Base-by-base conservation (phyloP, 2,797 vertebrate genomes). In the Macrochelys suwanniensis region DNA sequence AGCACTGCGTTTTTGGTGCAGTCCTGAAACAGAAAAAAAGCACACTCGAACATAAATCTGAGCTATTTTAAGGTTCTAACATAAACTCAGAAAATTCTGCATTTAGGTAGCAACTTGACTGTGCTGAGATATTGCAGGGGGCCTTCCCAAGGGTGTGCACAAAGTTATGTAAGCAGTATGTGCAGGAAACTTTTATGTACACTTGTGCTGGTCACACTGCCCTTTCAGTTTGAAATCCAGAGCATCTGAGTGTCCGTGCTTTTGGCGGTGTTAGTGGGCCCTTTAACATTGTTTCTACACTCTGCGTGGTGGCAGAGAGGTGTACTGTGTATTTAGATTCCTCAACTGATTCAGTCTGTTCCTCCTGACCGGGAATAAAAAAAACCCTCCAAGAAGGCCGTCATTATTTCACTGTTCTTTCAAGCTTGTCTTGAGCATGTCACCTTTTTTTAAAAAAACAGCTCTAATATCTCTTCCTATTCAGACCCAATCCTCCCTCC, bases 401-500 rank as follows among this genome's bases (percentile, higher is more conserved):
- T 79, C 3, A 84, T 87, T 65, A 76, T 84, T 97, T 97, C 95
- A 90, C 51, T 95, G 59, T 95, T 91, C 95, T 94, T 97, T 94
- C 87, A 87, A 96, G 92, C 79, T 97, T 93, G 85, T 96, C 89
- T 96, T 98, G 82, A 97, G 71, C 61, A 68, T 94, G 74, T 97
- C 95, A 97, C 96, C 90, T 96, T 95, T 21, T 21, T 61, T 57
- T 95, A 53, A 95, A 96, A 95, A 96, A 54, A 65, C 82, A 93
- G 89, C 88, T 95, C 96, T 96, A 92, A 82, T 96, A 95, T 92
- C 53, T 95, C 94, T 97, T 97, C 88, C 86, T 96, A 96, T 98
- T 97, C 96, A 97, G 85, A 85, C 83, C 93, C 93, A 96, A 95
- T 94, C 96, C 95, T 98, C 97, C 96, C 96, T 97, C 97, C 80